Evolutionary conservation across 2,797 vertebrate genomes (phyloP), one percentile per base, ranked within the genome.

Genomic region (Helicolenus hilgendorfi): DNA sequence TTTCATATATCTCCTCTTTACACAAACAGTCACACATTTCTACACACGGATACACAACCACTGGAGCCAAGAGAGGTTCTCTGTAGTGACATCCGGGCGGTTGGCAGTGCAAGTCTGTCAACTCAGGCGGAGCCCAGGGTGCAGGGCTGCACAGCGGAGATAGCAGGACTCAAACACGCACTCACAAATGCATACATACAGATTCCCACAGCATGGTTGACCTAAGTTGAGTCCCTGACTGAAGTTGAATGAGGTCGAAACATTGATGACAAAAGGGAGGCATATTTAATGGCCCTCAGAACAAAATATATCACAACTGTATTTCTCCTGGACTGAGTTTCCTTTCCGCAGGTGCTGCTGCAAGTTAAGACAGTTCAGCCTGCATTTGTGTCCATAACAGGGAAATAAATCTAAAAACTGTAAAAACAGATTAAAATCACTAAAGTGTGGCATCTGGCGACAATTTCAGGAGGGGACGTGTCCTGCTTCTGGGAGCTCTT

Each of bases 111-210:
- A 80, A 76, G 88, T 83, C 78, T 87, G 82, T 89, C 90, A 89
- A 81, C 38, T 92, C 86, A 79, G 79, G 77, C 27, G 4, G 58
- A 68, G 81, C 87, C 64, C 53, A 86, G 83, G 77, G 88, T 92
- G 83, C 60, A 90, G 73, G 82, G 87, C 93, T 95, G 93, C 89
- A 72, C 75, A 69, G 77, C 74, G 27, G 75, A 94, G 92, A 96
- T 95, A 95, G 86, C 35, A 20, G 20, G 20, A 18, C 80, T 27
- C 35, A 77, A 1, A 72, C 58, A 41, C 31, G 65, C 58, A 35
- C 67, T 64, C 45, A 67, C 70, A 64, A 55, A n/a, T 55, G 49
- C 72, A 79, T 69, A 53, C 56, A 79, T 70, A 68, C 18, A 70
- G 24, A 87, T 82, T 49, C 56, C 26, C 72, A 72, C 77, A 67